These are phyloP conservation scores for Schizopygopsis pylzovi DNA, from an alignment of 2,797 vertebrate genomes.

Conservation along the genomic window DNA sequence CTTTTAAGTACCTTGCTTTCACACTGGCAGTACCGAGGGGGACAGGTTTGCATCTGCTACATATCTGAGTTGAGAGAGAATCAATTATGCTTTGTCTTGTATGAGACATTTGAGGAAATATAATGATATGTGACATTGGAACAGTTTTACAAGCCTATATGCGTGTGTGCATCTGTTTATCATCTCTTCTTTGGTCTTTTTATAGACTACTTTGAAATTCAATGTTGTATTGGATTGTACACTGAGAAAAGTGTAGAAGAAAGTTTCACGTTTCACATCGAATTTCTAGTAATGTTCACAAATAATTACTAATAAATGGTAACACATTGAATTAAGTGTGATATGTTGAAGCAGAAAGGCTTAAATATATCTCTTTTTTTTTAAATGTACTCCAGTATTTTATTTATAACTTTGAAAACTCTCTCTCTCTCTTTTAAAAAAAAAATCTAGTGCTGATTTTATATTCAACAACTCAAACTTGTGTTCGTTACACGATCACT, in stretches of 20 bases:
- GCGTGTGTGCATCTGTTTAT: neutral
- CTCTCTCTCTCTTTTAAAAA: neutral
- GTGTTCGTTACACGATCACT: neutral
- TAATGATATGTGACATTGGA: constrained; percentile 16
- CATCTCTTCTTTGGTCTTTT: constrained; percentile 9
- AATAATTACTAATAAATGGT: neutral
- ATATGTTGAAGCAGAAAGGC: neutral
- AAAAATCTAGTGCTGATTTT: neutral
- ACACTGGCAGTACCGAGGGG: constrained; percentile 18
- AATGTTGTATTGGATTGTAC: neutral
- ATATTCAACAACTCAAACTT: neutral
- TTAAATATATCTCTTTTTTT: neutral
- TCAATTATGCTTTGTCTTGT: constrained; percentile 20
- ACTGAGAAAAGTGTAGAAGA: neutral
- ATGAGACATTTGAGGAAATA: constrained; percentile 13
- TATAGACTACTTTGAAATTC: neutral
- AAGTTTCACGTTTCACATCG: neutral
- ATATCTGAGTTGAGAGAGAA: constrained; percentile 27
- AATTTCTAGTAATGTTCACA: neutral
- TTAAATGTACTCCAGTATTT: neutral
- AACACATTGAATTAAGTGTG: neutral
- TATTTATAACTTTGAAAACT: neutral
- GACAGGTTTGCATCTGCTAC: constrained; percentile 34
- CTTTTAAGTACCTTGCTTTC: constrained; percentile 41
- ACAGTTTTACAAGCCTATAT: constrained; percentile 6